Evolutionary conservation across 2,113 vertebrate species (phyloP), one percentile per base, ranked within the genome.

Genomic region (Lasiurus cinereus): DNA sequence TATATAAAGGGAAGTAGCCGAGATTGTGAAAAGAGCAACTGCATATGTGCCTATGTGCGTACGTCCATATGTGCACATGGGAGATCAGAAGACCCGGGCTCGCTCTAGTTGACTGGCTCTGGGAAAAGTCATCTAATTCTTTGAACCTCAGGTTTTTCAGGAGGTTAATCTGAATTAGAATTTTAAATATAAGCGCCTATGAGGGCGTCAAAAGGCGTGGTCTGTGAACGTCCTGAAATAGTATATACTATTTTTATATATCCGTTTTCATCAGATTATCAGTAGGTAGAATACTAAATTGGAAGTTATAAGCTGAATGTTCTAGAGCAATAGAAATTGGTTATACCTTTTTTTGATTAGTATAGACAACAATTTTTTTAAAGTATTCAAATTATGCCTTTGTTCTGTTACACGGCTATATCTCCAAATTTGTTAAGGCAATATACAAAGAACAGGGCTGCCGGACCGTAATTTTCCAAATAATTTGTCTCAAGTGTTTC

Each of bases 211-310:
- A 67, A 77, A 31, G 48, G 15, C 6, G 24, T 56, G 27, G 73
- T 89, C 15, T 94, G 3, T 88, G 72, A 67, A 73, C 70, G 31
- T 73, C 46, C 43, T 88, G 59, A 86, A 87, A 64, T 86, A 93
- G 69, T 83, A 46, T n/a, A 69, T 90, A 36, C 31, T 22, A 62
- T 85, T 84, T 78, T 82, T 74, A 74, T 48, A 48, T 74, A 16
- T 43, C 46, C 69, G 21, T 79, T 90, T 94, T 85, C 33, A 96
- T 73, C 46, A 85, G 36, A 89, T 92, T 86, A 69, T 80, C 46
- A 62, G 56, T 69, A 80, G 72, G 22, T 33, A n/a, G 48, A 21
- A n/a, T 72, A 56, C 54, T 50, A 82, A 46, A 89, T 73, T 90
- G 66, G 89, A 80, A 74, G 46, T 89, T 82, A 85, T 77, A 87